Evolutionary conservation across 2,113 vertebrate species (phyloP).

Genomic region (Ginglymostoma cirratum): DNA sequence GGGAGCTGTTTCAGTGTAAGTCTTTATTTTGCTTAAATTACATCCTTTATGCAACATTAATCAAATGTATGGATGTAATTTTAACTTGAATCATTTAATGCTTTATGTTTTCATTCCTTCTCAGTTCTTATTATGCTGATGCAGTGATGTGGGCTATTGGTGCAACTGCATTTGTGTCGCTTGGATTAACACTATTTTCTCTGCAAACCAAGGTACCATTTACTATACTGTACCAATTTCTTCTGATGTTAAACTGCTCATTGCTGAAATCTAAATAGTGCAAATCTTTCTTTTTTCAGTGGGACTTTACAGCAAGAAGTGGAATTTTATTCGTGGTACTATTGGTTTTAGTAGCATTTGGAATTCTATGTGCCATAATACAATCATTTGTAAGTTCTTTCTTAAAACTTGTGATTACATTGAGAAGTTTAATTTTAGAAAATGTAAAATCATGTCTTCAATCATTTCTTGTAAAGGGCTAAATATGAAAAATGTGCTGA

Average conservation of each 20-base stretch:
- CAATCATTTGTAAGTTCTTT: constrained; percentile 45
- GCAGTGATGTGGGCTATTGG: constrained; percentile 65
- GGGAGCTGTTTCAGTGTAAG: constrained; percentile 63
- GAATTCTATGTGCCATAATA: constrained; percentile 59
- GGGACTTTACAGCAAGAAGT: constrained; percentile 62
- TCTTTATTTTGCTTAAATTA: constrained; percentile 40
- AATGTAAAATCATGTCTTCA: neutral
- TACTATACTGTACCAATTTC: neutral
- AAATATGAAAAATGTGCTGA: neutral
- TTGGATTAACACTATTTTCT: constrained; percentile 62
- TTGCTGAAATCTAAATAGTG: neutral
- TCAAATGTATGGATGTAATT: neutral
- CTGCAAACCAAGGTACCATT: constrained; percentile 66
- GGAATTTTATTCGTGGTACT: constrained; percentile 52
- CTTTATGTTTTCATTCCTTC: constrained; percentile 39
- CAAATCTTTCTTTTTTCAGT: constrained; percentile 48
- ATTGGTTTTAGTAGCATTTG: constrained; percentile 57
- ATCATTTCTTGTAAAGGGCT: neutral
- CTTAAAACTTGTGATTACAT: neutral
- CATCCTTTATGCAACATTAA: neutral
- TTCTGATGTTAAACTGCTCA: neutral
- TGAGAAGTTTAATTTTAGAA: neutral
- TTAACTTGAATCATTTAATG: neutral
- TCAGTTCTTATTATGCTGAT: constrained; percentile 55
- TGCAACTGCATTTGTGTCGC: constrained; percentile 58